These are phyloP conservation scores for Platerodrilus igneus DNA, from an alignment of 2,888 invertebrate genomes.

Conservation along the genomic window DNA sequence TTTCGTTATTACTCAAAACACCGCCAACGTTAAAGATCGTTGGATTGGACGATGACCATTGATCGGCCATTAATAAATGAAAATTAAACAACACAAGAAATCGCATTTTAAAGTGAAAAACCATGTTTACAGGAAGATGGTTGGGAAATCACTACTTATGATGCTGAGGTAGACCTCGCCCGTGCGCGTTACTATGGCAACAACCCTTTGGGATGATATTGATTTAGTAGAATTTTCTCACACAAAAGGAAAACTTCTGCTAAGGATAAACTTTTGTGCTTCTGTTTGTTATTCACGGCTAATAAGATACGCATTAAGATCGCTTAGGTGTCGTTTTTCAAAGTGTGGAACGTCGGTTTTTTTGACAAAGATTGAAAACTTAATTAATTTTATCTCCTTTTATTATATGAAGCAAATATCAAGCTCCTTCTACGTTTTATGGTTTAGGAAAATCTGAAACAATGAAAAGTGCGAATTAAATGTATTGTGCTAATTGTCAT, in stretches of 20 bases:
- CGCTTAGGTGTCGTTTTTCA: too few relatives aligned
- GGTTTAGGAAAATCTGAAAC: too few relatives aligned
- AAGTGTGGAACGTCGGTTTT: too few relatives aligned
- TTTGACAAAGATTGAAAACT: too few relatives aligned
- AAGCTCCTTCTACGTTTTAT: too few relatives aligned
- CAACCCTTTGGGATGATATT: conserved; percentile 34
- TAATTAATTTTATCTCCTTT: too few relatives aligned
- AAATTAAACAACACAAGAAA: conserved; percentile 4
- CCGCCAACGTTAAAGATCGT: conserved; percentile 81
- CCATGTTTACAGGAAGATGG: not conserved
- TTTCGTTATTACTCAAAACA: conserved; percentile 81
- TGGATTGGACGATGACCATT: conserved; percentile 38
- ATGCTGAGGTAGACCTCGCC: conserved; percentile 21
- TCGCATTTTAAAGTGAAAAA: conserved; percentile 1
- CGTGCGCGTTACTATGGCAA: conserved; percentile 33
- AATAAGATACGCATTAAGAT: too few relatives aligned
- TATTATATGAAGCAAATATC: too few relatives aligned
- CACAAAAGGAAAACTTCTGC: conserved; percentile 2
- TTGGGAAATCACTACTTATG: not conserved
- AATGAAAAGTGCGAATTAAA: too few relatives aligned
- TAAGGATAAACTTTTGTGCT: too few relatives aligned
- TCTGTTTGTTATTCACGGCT: too few relatives aligned
- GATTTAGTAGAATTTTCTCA: conserved; percentile 23
- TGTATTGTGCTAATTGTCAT: too few relatives aligned
- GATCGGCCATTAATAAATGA: conserved; percentile 25